A percentile compares a stretch with the other conserved stretches of the same genome.
Conservation (phyloP, 1,140 invertebrate genomes). For the Lysiphlebus fabarum region DNA sequence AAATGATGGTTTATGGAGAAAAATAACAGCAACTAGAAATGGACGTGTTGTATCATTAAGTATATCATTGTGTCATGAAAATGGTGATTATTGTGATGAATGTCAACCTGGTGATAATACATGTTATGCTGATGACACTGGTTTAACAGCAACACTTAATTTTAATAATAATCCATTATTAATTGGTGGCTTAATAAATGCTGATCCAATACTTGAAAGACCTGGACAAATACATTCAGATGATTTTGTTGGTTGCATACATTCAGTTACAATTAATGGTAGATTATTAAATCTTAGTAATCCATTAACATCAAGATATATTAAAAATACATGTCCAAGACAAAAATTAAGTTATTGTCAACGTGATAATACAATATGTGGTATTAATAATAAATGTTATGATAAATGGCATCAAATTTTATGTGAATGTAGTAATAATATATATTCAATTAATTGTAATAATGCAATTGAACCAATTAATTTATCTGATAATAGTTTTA, state of each 20-base stretch:
- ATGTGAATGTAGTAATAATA: constrained; percentile 67
- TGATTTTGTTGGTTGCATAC: constrained; percentile 89
- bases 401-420: constrained; percentile 77
- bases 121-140: constrained; percentile 81
- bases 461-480: constrained; percentile 75
- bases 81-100: constrained; percentile 81
- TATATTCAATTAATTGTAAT: constrained; percentile 72
- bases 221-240: constrained; percentile 86
- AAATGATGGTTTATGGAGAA: constrained; percentile 85
- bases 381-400: constrained; percentile 67
- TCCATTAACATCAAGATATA: constrained; percentile 67
- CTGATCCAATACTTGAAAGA: constrained; percentile 80
- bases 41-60: constrained; percentile 81
- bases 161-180: constrained; percentile 85
- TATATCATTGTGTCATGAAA: constrained; percentile 74
- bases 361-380: constrained; percentile 58
- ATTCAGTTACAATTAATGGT: constrained; percentile 85
- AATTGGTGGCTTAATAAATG: constrained; percentile 79
- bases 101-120: constrained; percentile 74
- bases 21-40: constrained; percentile 86
- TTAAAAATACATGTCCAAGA: constrained; percentile 73
- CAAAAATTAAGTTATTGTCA: constrained; percentile 60
- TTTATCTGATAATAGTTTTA: constrained; percentile 70
- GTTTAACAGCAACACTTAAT: constrained; percentile 83
- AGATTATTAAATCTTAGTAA: constrained; percentile 73